Base-by-base conservation (phyloP, 2,888 invertebrate genomes). In the Periphyllus acericola region DNA sequence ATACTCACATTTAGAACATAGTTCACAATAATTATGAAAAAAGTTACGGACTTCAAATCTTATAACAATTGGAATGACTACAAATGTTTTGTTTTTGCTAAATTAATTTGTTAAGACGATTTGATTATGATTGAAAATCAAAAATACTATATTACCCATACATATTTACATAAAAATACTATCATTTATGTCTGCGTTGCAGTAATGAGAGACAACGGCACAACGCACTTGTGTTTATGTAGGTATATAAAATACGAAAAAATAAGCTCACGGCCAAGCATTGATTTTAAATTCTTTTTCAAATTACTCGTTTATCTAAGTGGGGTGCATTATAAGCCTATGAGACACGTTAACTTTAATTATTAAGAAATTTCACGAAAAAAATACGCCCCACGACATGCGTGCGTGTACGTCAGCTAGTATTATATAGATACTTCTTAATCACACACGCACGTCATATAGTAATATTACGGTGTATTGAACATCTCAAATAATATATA, bases 251-350 rank as follows among this genome's bases (percentile, higher is more conserved):
- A 55, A 55, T 32, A 9, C 32, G 52, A 32, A 9, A 55, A 78
- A 55, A 52, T 55, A 34, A 52, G 34, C 14, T 60, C 55, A 79
- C 14, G 55, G 79, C 25, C 55, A 25, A 60, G 25, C 25, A 34
- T 17, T 60, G 25, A 6, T 79, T 79, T 79, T 21, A 34, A 79
- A 79, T 79, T 79, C 52, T 32, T 34, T 60, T 79, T 21, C 21
- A 55, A 79, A 60, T 34, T 79, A 34, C 32, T 55, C 25, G 55
- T 29, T 2, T 60, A 25, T 21, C 1, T 21, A 34, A 25, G 79
- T 34, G 79, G 36, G n/a, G n/a, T n/a, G n/a, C n/a, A n/a, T 52
- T 17, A 11, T 34, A 25, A 14, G 55, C 6, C 6, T 34, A 34
- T 21, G 25, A 60, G 9, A 52, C 55, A 25, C 52, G 34, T 60